Evolutionary conservation across 2,113 vertebrate species (phyloP).

Genomic region (Benitochromis conjunctus): DNA sequence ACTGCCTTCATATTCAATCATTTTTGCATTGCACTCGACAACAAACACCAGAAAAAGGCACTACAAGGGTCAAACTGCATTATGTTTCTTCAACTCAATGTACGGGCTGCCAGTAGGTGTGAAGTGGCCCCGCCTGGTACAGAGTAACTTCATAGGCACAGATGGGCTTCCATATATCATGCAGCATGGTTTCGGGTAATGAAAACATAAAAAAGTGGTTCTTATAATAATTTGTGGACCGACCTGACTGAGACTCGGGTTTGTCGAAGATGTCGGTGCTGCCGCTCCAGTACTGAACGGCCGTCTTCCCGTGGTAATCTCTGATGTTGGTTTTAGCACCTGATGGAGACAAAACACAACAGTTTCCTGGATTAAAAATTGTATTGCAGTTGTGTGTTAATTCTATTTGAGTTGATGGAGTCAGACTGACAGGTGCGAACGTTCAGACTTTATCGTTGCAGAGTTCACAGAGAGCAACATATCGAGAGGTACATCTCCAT

Average conservation of each 20-base stretch:
- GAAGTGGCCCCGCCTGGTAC: accelerated
- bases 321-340: conserved; percentile 51
- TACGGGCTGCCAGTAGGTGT: background rate
- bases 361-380: background rate
- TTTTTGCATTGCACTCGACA: no score
- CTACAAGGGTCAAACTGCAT: background rate
- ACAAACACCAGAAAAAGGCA: no score
- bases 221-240: background rate
- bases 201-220: background rate
- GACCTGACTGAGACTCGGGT: background rate
- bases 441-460: background rate
- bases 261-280: conserved; percentile 33
- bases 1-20: no score
- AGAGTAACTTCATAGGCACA: background rate
- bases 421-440: background rate
- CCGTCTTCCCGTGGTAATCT: conserved; percentile 63
- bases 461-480: background rate
- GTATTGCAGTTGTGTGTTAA: no score
- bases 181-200: no score
- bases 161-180: background rate
- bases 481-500: background rate
- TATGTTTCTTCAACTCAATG: background rate
- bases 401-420: no score
- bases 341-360: background rate
- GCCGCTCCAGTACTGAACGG: conserved; percentile 60